A percentile compares a stretch with the other conserved stretches of the same genome.
Conservation (phyloP, 2,797 vertebrate species). For the Melanitta fusca region DNA sequence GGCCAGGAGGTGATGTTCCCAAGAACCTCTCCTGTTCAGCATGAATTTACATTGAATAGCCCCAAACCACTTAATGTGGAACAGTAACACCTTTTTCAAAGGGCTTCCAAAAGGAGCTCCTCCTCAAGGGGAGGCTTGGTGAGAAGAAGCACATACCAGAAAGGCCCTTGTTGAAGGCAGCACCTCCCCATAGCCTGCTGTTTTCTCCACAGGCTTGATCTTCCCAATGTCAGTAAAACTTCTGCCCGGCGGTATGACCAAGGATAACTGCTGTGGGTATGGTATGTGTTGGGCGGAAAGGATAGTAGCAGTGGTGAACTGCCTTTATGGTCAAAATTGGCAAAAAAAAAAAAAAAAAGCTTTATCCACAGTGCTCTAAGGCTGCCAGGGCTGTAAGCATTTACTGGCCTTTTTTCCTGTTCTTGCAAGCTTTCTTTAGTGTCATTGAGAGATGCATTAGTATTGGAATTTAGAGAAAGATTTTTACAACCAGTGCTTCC, state of each 20-base stretch:
- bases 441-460: background rate
- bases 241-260: accelerated
- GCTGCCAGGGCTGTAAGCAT: no score
- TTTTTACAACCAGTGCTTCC: background rate
- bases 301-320: background rate
- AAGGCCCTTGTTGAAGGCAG: background rate
- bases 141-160: background rate
- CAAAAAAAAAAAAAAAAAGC: background rate
- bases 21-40: background rate
- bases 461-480: background rate
- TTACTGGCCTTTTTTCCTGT: background rate
- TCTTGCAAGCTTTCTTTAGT: background rate
- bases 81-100: background rate
- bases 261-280: accelerated
- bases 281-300: no score
- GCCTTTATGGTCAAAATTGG: background rate
- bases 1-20: background rate
- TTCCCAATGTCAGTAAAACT: background rate
- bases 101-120: background rate
- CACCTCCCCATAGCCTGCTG: background rate
- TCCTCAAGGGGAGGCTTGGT: background rate
- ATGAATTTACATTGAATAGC: conserved; percentile 64
- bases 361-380: background rate
- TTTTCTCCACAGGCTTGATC: background rate
- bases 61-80: background rate